Evolutionary conservation across 2,113 vertebrate genomes (phyloP).

Genomic region (Polypterus bichir): DNA sequence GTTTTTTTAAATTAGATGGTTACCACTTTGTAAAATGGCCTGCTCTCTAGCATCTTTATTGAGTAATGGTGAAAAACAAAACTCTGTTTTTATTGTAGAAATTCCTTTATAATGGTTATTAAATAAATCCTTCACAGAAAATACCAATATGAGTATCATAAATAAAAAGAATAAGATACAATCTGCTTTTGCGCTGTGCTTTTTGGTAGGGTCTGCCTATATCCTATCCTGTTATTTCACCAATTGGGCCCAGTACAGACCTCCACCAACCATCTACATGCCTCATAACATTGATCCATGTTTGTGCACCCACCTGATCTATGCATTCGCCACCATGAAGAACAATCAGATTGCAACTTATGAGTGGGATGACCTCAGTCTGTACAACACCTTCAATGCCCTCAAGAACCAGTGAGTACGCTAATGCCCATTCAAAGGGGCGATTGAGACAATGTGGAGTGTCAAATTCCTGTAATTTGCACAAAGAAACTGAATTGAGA

Average conservation of each 20-base stretch:
- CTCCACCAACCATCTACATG: constrained; percentile 27
- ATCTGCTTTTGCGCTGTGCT: background rate
- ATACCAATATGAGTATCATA: too few relatives aligned
- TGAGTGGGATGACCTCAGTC: constrained; percentile 33
- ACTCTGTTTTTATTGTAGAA: background rate
- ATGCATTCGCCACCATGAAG: constrained; percentile 36
- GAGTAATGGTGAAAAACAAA: background rate
- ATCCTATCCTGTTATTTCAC: constrained; percentile 45
- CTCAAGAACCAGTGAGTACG: constrained; percentile 36
- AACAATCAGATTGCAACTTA: constrained; percentile 29
- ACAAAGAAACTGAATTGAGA: too few relatives aligned
- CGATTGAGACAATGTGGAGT: too few relatives aligned
- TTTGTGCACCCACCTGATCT: constrained; percentile 38
- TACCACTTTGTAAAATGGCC: background rate
- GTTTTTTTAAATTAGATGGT: background rate
- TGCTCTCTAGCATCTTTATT: background rate
- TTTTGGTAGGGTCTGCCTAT: constrained; percentile 34
- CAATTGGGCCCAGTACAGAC: constrained; percentile 41
- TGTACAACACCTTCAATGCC: constrained; percentile 33
- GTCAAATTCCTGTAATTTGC: too few relatives aligned
- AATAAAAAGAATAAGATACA: background rate
- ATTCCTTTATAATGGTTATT: background rate
- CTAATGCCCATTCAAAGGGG: background rate
- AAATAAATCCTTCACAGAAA: background rate
- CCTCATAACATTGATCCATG: constrained; percentile 31